Percentiles rank a stretch among this genome's conserved stretches.
phyloP scores from a whole-genome alignment of 2,888 invertebrate genomes.

The Microctonus hyperodae region DNA sequence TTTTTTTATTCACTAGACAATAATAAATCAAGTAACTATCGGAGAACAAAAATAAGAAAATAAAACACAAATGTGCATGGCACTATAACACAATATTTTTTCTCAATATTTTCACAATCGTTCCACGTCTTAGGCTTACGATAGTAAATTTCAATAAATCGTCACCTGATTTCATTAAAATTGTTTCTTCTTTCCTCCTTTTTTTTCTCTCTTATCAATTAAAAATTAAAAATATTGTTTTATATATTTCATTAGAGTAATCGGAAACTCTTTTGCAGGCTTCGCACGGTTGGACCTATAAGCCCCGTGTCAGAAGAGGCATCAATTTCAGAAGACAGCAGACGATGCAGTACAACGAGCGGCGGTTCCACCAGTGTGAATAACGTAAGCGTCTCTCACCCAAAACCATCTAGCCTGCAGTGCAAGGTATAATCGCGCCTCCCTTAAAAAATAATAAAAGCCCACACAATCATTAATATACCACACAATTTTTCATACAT shows the following conservation, averaged over 20 bases:
- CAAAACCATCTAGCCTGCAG: conserved; percentile 50
- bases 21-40: not conserved
- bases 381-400: conserved; percentile 54
- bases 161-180: conserved; percentile 17
- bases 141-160: not conserved
- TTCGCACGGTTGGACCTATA: conserved; percentile 53
- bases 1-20: not conserved
- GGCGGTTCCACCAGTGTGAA: conserved; percentile 54
- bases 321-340: conserved; percentile 50
- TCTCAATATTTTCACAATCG: conserved; percentile 8
- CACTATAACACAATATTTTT: conserved; percentile 6
- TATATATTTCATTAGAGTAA: conserved; percentile 13
- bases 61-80: conserved; percentile 16
- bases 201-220: not conserved
- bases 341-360: conserved; percentile 50
- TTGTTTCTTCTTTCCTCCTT: too few species aligned
- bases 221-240: not conserved
- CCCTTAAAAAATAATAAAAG: conserved; percentile 30
- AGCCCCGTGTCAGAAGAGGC: conserved; percentile 52
- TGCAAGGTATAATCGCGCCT: conserved; percentile 48
- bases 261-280: conserved; percentile 43
- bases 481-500: conserved; percentile 12
- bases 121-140: not conserved
- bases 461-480: conserved; percentile 27
- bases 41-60: not conserved